Conservation (phyloP, 2,797 vertebrate genomes). For the Tenualosa ilisha region DNA sequence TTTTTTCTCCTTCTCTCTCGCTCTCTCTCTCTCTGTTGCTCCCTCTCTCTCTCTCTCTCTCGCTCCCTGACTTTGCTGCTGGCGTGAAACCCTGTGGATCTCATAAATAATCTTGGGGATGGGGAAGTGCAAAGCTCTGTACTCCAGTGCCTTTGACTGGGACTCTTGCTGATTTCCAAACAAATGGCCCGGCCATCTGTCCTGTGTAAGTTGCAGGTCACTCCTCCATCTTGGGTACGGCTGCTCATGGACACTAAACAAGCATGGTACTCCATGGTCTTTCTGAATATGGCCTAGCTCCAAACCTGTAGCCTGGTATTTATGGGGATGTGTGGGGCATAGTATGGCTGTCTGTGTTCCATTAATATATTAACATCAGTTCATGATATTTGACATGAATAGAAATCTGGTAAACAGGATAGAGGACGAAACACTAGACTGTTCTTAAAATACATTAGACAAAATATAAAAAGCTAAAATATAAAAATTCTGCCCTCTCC, state of each 20-base stretch:
- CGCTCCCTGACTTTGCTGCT: conserved; percentile 27
- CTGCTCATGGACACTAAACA: neutral
- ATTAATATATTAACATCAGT: neutral
- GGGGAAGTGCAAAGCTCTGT: conserved; percentile 14
- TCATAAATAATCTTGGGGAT: conserved; percentile 37
- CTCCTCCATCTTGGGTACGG: neutral
- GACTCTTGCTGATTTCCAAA: conserved; percentile 12
- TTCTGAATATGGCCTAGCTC: neutral
- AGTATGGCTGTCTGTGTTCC: neutral
- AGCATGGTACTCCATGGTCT: neutral
- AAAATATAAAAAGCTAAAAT: neutral
- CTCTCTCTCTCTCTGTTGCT: neutral
- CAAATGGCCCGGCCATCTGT: conserved; percentile 10
- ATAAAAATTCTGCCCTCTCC: neutral
- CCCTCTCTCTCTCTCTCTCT: neutral
- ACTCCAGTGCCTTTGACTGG: neutral
- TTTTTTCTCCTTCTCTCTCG: neutral
- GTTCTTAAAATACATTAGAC: neutral
- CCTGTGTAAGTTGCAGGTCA: neutral
- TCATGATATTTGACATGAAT: neutral
- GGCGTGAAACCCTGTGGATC: conserved; percentile 28
- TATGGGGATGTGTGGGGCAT: neutral
- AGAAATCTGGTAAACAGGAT: neutral
- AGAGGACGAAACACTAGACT: neutral
- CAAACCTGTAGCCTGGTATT: neutral